phyloP scores from a whole-genome alignment of 2,113 vertebrate genomes.

The Benitochromis conjunctus region DNA sequence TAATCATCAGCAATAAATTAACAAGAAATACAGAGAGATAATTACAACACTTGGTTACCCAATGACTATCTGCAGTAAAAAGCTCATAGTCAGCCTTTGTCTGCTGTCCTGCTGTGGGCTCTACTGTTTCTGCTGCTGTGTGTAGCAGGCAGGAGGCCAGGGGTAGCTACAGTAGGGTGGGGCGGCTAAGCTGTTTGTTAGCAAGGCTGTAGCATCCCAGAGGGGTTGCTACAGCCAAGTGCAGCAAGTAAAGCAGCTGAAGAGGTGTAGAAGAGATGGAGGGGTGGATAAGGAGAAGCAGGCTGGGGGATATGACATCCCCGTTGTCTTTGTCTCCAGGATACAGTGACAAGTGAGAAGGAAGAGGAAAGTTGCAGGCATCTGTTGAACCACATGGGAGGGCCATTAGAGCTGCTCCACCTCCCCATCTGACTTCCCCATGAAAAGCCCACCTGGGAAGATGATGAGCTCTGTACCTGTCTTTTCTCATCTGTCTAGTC shows the following conservation, averaged over 20 bases:
- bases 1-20: neutral
- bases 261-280: neutral
- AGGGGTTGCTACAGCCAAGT: neutral
- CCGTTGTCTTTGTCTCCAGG: constrained; percentile 62
- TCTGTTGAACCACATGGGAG: constrained; percentile 32
- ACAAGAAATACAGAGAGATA: neutral
- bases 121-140: constrained; percentile 18
- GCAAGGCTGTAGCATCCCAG: constrained; percentile 29
- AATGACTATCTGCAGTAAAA: neutral
- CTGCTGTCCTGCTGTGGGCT: constrained; percentile 2
- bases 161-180: neutral
- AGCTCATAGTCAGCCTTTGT: neutral
- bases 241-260: constrained; percentile 10
- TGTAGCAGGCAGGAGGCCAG: constrained; percentile 13
- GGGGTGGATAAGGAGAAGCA: neutral
- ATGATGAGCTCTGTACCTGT: constrained; percentile 6
- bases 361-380: constrained; percentile 9
- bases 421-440: constrained; percentile 41
- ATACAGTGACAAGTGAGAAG: constrained; percentile 42
- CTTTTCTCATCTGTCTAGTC: neutral
- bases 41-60: neutral
- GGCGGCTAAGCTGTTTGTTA: constrained; percentile 59
- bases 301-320: constrained; percentile 19
- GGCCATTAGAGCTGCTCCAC: constrained; percentile 41
- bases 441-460: constrained; percentile 45